Evolutionary conservation across 2,888 invertebrate species (phyloP).

Genomic region (Anthophora plumipes): DNA sequence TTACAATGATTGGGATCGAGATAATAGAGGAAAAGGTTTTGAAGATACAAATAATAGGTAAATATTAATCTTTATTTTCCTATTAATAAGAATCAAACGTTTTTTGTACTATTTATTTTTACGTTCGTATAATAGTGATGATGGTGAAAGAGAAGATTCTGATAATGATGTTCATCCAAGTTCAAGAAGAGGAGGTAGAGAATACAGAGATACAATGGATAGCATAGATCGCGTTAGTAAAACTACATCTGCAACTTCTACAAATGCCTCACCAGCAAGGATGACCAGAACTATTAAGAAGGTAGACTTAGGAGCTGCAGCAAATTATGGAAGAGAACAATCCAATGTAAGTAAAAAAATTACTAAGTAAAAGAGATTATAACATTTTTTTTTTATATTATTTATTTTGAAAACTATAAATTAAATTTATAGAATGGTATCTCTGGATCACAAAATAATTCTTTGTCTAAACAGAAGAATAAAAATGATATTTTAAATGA

Average conservation of each 20-base stretch:
- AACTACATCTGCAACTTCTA: slow-evolving; percentile 83
- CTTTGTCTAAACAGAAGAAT: slow-evolving; percentile 74
- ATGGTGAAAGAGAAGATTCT: slow-evolving; percentile 89
- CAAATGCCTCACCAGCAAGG: slow-evolving; percentile 83
- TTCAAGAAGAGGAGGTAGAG: slow-evolving; percentile 84
- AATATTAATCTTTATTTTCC: slow-evolving; percentile 11
- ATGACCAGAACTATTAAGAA: slow-evolving; percentile 85
- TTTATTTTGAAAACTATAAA: slow-evolving; percentile 7
- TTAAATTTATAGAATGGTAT: slow-evolving; percentile 68
- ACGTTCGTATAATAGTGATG: slow-evolving; percentile 83
- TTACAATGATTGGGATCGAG: slow-evolving; percentile 84
- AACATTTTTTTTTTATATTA: slow-evolving; percentile 1
- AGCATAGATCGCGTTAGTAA: slow-evolving; percentile 78
- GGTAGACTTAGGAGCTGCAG: slow-evolving; percentile 89
- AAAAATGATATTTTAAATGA: slow-evolving; percentile 81
- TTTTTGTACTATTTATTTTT: not conserved
- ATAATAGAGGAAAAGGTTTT: slow-evolving; percentile 81
- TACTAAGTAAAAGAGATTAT: not conserved
- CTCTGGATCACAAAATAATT: slow-evolving; percentile 66
- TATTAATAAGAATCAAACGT: not conserved
- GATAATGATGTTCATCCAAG: slow-evolving; percentile 87
- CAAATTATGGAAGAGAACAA: slow-evolving; percentile 87
- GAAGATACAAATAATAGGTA: slow-evolving; percentile 85
- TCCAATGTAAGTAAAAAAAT: slow-evolving; percentile 71
- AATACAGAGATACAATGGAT: slow-evolving; percentile 86